Percentiles rank a stretch among this genome's conserved stretches.
These are phyloP conservation scores for Hyphantria cunea DNA, from an alignment of 1,140 invertebrate species.

Conservation along the genomic window DNA sequence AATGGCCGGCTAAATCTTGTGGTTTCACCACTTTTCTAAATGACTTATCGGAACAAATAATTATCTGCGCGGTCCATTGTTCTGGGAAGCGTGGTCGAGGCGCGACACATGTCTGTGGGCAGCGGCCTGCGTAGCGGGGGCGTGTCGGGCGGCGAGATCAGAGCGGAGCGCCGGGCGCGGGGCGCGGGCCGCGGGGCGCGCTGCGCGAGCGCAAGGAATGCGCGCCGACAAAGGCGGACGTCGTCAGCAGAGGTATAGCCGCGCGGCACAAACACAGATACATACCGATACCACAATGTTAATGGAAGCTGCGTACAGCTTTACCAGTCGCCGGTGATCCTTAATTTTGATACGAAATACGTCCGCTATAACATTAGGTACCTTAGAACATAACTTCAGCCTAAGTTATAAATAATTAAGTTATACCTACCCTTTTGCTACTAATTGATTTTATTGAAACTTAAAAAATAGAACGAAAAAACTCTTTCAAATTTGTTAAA, in stretches of 20 bases:
- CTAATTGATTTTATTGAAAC: too few species aligned
- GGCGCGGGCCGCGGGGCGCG: too few species aligned
- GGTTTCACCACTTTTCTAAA: constrained; percentile 5
- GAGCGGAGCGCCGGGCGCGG: neutral
- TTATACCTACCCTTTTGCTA: too few species aligned
- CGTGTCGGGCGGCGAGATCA: constrained; percentile 34
- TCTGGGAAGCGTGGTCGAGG: constrained; percentile 10
- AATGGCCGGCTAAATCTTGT: neutral
- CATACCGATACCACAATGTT: neutral
- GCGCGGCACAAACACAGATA: neutral
- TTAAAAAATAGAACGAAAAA: too few species aligned
- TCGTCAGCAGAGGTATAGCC: neutral
- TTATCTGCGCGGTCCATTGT: constrained; percentile 16
- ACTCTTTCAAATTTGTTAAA: too few species aligned
- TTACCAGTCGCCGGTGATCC: neutral
- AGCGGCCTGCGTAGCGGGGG: constrained; percentile 11
- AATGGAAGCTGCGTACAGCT: too few species aligned
- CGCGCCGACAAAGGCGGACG: neutral
- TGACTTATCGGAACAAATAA: constrained; percentile 17
- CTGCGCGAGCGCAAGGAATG: too few species aligned
- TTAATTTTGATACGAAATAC: neutral
- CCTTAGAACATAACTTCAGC: too few species aligned
- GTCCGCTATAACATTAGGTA: too few species aligned
- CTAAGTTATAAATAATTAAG: too few species aligned
- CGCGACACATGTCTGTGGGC: constrained; percentile 3